Base-by-base conservation (phyloP, 2,888 invertebrate genomes). In the Acanthacorydalis orientalis region DNA sequence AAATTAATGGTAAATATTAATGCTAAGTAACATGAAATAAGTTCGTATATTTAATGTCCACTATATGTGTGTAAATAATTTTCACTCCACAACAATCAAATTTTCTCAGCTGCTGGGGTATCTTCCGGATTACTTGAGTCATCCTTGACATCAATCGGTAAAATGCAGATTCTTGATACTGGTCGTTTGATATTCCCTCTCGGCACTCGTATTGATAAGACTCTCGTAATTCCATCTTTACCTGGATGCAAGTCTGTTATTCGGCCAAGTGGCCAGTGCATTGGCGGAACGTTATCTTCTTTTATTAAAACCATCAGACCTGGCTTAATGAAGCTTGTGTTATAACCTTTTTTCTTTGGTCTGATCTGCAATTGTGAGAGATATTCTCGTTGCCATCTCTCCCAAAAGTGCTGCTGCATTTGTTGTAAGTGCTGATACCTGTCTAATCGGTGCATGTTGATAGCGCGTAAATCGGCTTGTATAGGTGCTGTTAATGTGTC, bases 301-400 rank as follows among this genome's bases (percentile, higher is more conserved):
- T n/a, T 37, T n/a, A 37, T 11, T 37, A 37, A 11, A 4, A 37
- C 37, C 11, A 37, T 37, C 14, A 12, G 37, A 12, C 37, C 37
- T 37, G 12, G 11, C 6, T 37, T 37, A 12, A 43, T 33, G 23
- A 23, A 23, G 23, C 23, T 23, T 23, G 23, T 23, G 23, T 23
- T 6, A 23, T 23, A 23, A 23, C 23, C 23, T 6, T 6, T 23
- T 23, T 23, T 23, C 23, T 23, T 43, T 23, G 23, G 23, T 23
- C 23, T 23, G 23, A 6, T 23, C 23, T 59, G 58, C 1, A 61
- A 51, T 8, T 52, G 44, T 7, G 48, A 43, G 4, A 60, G 37
- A 31, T 59, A 60, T 44, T 61, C 59, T 10, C 45, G 43, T 6
- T 43, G 44, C 58, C 54, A 58, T 11, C 55, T 44, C 4, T 45